phyloP scores from a whole-genome alignment of 1,140 invertebrate genomes.

The Conus ventricosus region DNA sequence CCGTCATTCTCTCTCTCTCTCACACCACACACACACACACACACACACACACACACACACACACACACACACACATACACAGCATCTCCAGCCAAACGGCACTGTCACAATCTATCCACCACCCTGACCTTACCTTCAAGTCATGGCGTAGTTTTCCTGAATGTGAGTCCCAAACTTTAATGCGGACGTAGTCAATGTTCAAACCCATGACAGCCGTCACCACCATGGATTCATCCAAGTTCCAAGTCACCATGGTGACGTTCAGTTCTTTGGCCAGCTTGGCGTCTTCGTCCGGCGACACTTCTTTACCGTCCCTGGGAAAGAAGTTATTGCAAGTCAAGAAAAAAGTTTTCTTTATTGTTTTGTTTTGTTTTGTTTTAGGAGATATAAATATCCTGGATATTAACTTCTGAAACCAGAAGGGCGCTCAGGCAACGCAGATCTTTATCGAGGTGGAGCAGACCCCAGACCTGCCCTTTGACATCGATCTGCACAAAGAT shows the following conservation, averaged over 20 bases:
- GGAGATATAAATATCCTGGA: too few relatives aligned
- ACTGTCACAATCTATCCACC: neutral
- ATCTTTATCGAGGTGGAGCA: too few relatives aligned
- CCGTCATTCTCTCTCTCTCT: too few relatives aligned
- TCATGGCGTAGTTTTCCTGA: constrained; percentile 74
- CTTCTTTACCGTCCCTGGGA: constrained; percentile 1
- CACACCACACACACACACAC: too few relatives aligned
- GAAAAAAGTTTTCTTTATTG: neutral
- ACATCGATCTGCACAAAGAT: too few relatives aligned
- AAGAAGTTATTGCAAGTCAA: neutral
- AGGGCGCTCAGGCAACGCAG: too few relatives aligned
- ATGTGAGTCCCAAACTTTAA: constrained; percentile 92
- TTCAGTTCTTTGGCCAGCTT: constrained; percentile 79
- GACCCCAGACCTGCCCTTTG: too few relatives aligned
- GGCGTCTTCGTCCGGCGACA: constrained; percentile 4
- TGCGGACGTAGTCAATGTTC: constrained; percentile 80
- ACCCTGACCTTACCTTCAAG: constrained; percentile 66
- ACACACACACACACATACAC: neutral
- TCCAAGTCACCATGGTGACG: constrained; percentile 98
- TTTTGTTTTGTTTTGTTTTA: too few relatives aligned
- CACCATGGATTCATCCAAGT: constrained; percentile 88
- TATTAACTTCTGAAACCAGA: too few relatives aligned
- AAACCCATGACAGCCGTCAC: constrained; percentile 87
- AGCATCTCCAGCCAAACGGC: neutral
- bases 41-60: neutral